phyloP scores from a whole-genome alignment of 2,113 vertebrate species.

The Oplegnathus fasciatus region DNA sequence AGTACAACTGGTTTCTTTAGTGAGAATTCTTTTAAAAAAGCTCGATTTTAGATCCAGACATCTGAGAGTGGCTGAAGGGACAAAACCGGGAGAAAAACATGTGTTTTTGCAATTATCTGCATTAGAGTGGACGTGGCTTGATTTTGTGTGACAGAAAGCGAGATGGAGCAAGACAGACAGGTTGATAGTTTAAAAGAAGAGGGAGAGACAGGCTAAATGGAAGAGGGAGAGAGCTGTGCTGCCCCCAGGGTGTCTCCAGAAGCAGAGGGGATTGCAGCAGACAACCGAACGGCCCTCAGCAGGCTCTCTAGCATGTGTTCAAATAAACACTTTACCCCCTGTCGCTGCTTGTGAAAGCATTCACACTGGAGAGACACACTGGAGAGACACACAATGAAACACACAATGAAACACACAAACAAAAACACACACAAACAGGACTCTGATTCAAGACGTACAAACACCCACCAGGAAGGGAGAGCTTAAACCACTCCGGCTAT shows the following conservation, averaged over 20 bases:
- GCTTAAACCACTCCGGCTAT: slow-evolving; percentile 16
- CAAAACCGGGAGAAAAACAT: neutral
- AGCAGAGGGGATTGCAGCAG: slow-evolving; percentile 56
- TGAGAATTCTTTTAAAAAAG: neutral
- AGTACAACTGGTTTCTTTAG: neutral
- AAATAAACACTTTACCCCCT: slow-evolving; percentile 78
- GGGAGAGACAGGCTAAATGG: slow-evolving; percentile 34
- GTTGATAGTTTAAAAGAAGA: slow-evolving; percentile 35
- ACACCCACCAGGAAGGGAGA: neutral
- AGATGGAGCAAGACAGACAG: slow-evolving; percentile 42
- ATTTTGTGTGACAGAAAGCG: slow-evolving; percentile 32
- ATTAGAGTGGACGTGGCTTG: slow-evolving; percentile 26
- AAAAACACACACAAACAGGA: slow-evolving; percentile 34
- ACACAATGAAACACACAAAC: slow-evolving; percentile 42
- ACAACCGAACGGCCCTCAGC: slow-evolving; percentile 61
- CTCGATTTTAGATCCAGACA: neutral
- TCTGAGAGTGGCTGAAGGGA: neutral
- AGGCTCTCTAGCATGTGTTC: slow-evolving; percentile 67
- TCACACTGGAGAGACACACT: slow-evolving; percentile 31
- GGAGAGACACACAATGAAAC: slow-evolving; percentile 36
- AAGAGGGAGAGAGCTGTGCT: slow-evolving; percentile 37
- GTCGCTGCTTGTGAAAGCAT: slow-evolving; percentile 60
- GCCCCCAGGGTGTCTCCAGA: slow-evolving; percentile 56
- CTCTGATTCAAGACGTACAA: slow-evolving; percentile 4
- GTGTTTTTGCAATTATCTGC: neutral